A percentile compares a stretch with the other conserved stretches of the same genome.
These are phyloP conservation scores for Eretmochelys imbricata DNA, from an alignment of 2,113 vertebrate genomes.

Conservation along the genomic window DNA sequence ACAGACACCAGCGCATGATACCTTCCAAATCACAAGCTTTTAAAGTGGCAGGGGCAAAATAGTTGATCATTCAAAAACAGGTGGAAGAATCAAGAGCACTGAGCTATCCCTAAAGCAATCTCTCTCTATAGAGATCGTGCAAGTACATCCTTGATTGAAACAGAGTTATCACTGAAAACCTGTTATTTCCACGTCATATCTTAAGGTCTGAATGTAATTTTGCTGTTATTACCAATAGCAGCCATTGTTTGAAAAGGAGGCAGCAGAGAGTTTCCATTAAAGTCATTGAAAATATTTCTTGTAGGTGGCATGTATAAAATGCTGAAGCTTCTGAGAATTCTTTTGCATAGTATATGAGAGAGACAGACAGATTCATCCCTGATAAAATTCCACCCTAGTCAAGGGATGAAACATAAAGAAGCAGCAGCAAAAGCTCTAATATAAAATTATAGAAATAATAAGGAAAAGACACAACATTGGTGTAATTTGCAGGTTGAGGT, in stretches of 20 bases:
- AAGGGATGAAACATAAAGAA: background rate
- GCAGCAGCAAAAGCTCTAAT: background rate
- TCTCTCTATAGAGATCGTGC: background rate
- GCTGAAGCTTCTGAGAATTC: background rate
- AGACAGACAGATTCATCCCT: background rate
- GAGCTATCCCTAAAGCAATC: background rate
- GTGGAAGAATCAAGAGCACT: background rate
- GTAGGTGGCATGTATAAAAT: background rate
- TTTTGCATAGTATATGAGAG: background rate
- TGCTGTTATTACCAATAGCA: background rate
- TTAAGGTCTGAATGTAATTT: background rate
- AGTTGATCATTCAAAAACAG: background rate
- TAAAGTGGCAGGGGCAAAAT: background rate
- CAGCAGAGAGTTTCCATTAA: constrained; percentile 53
- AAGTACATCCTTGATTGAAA: background rate
- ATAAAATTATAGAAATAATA: background rate
- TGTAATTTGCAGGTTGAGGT: constrained; percentile 18
- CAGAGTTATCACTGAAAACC: constrained; percentile 32
- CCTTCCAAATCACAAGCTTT: background rate
- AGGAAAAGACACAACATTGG: background rate
- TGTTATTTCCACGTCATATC: constrained; percentile 24
- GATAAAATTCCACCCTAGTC: background rate
- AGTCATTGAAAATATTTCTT: background rate
- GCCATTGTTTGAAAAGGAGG: constrained; percentile 27
- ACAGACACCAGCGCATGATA: background rate